These are phyloP conservation scores for Hyles lineata DNA, from an alignment of 2,888 invertebrate species.

Conservation along the genomic window DNA sequence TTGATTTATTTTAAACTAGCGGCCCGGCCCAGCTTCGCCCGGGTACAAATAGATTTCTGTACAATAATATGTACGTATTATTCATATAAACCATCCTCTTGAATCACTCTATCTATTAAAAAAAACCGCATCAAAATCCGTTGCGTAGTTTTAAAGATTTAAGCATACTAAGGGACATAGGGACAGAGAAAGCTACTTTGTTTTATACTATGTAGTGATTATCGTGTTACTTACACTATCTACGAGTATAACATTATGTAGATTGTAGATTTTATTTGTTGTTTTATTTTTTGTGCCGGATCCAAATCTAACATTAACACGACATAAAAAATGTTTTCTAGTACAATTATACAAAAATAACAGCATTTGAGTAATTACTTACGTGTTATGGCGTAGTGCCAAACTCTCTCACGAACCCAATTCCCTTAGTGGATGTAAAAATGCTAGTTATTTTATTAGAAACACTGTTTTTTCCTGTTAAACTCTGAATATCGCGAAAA, in stretches of 20 bases:
- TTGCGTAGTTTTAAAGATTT: too few relatives aligned
- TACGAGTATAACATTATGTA: background rate
- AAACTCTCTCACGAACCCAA: background rate
- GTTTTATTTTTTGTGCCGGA: background rate
- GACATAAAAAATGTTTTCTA: background rate
- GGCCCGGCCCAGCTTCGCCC: too few relatives aligned
- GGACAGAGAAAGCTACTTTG: too few relatives aligned
- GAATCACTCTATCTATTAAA: too few relatives aligned
- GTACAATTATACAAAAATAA: conserved; percentile 1
- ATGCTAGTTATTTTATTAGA: background rate
- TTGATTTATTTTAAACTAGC: too few relatives aligned
- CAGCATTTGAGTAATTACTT: conserved; percentile 8
- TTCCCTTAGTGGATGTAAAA: conserved; percentile 3
- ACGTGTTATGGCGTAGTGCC: conserved; percentile 11
- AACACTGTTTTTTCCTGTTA: background rate
- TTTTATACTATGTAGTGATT: too few relatives aligned
- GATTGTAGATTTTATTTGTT: background rate
- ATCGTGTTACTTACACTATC: background rate
- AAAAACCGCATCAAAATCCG: too few relatives aligned
- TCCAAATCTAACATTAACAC: background rate
- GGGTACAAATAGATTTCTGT: too few relatives aligned
- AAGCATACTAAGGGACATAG: too few relatives aligned
- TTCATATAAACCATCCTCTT: too few relatives aligned
- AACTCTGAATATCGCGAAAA: background rate
- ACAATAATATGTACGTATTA: too few relatives aligned